Conservation (phyloP, 2,888 invertebrate genomes). For the Heliconius charithonia region DNA sequence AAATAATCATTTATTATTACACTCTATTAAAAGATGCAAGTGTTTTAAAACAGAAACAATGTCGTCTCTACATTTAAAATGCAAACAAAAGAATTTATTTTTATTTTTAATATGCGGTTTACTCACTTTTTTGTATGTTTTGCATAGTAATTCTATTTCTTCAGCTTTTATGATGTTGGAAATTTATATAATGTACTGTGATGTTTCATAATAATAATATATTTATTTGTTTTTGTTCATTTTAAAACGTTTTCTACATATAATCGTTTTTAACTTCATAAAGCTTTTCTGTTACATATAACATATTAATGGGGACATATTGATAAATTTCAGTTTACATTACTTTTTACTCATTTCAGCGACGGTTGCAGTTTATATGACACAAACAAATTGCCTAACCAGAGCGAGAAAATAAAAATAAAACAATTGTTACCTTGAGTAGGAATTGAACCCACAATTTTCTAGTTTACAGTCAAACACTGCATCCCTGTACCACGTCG, state of each 20-base stretch:
- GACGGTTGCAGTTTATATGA: too few relatives aligned
- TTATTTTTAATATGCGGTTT: slow-evolving; percentile 1
- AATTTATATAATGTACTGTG: neutral
- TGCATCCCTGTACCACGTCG: neutral
- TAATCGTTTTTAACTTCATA: neutral
- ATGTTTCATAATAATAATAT: neutral
- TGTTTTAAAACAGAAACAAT: neutral
- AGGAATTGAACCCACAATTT: neutral
- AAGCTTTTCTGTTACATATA: too few relatives aligned
- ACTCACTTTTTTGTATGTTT: neutral
- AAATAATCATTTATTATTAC: neutral
- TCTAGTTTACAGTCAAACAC: neutral
- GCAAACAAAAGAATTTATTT: neutral
- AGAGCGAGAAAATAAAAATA: too few relatives aligned
- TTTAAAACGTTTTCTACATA: neutral
- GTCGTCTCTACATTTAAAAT: slow-evolving; percentile 8
- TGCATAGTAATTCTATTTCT: neutral
- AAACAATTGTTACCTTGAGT: too few relatives aligned
- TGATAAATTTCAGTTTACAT: too few relatives aligned
- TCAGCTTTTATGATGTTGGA: neutral
- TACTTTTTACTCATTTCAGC: too few relatives aligned
- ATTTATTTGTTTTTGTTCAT: neutral
- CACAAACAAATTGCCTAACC: too few relatives aligned
- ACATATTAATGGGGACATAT: too few relatives aligned
- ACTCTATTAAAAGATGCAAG: neutral